Base-by-base conservation (phyloP, 2,888 invertebrate genomes). In the Sminthurinus aureus region DNA sequence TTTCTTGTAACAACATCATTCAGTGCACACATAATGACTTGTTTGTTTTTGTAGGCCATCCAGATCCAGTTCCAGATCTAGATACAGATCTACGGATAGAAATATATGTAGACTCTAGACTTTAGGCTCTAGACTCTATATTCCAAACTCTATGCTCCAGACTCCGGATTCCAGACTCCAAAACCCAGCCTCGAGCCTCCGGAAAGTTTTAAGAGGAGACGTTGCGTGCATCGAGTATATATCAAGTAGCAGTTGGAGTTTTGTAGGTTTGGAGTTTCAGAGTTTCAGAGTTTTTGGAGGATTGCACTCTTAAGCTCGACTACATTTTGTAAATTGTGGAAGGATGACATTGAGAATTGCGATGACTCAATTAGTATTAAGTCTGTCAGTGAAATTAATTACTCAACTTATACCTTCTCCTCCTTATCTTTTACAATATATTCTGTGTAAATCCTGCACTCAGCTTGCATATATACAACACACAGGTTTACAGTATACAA, bases 321-420 rank as follows among this genome's bases (percentile, higher is more conserved):
- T 71, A 24, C 71, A 50, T 51, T 69, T 69, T 79, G 64, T 83
- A 78, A 78, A 83, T 83, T 83, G 76, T 58, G 20, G 58, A 11
- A 58, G 78, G 83, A 83, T 78, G 83, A 73, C 79, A 78, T 83
- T 71, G 77, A 83, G 79, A 24, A 83, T 83, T 58, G 83, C 67
- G 78, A 83, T 67, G 83, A 83, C 83, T 83, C 83, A 83, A 83
- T 83, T 83, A 83, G 83, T 83, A 83, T 83, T 83, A 83, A 71
- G 58, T 83, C 78, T 77, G 83, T 83, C 83, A 83, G 78, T 78
- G 26, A 78, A 83, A 83, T 83, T 83, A 83, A 83, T 83, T 83
- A 83, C 83, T 78, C 69, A 74, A 51, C 78, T 64, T 78, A 64
- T 20, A 71, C 71, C 67, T 71, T 71, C 24, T 75, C 75, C 52